These are phyloP conservation scores for Pseudachorutes palmiensis DNA, from an alignment of 1,140 invertebrate genomes.

Conservation along the genomic window DNA sequence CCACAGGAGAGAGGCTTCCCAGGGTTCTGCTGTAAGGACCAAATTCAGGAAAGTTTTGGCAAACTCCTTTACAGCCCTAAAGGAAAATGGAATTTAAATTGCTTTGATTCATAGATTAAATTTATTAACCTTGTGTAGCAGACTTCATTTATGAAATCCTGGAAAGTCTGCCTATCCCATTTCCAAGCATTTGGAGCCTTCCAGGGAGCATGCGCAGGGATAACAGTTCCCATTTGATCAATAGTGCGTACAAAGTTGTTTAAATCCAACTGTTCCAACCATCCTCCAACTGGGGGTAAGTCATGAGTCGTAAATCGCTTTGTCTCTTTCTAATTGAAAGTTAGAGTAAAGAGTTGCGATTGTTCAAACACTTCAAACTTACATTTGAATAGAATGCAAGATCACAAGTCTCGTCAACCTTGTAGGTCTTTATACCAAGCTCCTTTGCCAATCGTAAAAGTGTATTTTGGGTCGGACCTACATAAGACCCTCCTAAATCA, in stretches of 20 bases:
- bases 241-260: slow-evolving; percentile 39
- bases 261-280: slow-evolving; percentile 41
- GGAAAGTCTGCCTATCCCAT: slow-evolving; percentile 36
- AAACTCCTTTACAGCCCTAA: slow-evolving; percentile 7
- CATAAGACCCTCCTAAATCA: slow-evolving; percentile 41
- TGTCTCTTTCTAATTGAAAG: slow-evolving; percentile 41
- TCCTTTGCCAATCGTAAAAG: slow-evolving; percentile 37
- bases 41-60: slow-evolving; percentile 35
- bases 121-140: slow-evolving; percentile 38
- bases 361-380: neutral
- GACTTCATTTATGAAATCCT: slow-evolving; percentile 31
- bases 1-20: slow-evolving; percentile 44
- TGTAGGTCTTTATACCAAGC: slow-evolving; percentile 37
- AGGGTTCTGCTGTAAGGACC: slow-evolving; percentile 38
- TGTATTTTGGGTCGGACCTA: slow-evolving; percentile 38
- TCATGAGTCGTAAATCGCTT: slow-evolving; percentile 4
- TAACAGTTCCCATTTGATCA: slow-evolving; percentile 40
- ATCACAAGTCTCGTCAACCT: neutral
- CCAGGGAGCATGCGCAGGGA: slow-evolving; percentile 30
- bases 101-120: too few relatives aligned
- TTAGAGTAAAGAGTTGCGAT: neutral
- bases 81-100: too few relatives aligned
- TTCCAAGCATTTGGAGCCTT: slow-evolving; percentile 28
- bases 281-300: slow-evolving; percentile 36
- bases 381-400: slow-evolving; percentile 30